phyloP scores from a whole-genome alignment of 2,113 vertebrate species.

The Ctenodactylus gundi region DNA sequence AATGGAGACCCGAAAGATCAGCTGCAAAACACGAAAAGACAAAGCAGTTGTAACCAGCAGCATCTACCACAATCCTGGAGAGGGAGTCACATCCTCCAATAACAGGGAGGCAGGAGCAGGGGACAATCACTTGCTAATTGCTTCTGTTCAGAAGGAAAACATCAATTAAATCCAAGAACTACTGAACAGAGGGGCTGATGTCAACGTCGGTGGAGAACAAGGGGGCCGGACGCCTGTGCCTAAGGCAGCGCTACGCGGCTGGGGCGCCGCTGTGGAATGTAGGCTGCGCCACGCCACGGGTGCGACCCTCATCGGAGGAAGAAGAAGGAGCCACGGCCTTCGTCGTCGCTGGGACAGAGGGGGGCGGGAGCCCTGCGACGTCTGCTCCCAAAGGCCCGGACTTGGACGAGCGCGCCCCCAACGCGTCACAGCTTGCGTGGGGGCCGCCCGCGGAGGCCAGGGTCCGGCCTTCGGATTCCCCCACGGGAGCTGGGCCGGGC shows the following conservation, averaged over 20 bases:
- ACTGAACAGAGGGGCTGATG: slow-evolving; percentile 74
- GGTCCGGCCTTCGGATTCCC: slow-evolving; percentile 80
- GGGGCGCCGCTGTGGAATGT: slow-evolving; percentile 55
- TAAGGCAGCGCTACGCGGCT: not conserved
- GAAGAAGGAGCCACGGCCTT: slow-evolving; percentile 84
- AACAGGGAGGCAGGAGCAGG: fast-evolving
- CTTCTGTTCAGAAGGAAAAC: not conserved
- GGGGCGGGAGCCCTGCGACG: slow-evolving; percentile 65
- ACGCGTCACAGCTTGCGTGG: slow-evolving; percentile 86
- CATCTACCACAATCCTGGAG: not conserved
- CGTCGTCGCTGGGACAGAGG: slow-evolving; percentile 66
- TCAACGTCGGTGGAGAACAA: slow-evolving; percentile 63
- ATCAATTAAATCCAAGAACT: slow-evolving; percentile 12
- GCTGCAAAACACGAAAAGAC: not conserved
- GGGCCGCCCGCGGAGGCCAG: slow-evolving; percentile 62
- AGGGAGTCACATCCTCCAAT: not conserved
- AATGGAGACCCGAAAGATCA: not conserved
- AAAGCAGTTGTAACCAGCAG: not conserved
- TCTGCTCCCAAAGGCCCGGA: slow-evolving; percentile 67
- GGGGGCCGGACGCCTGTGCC: slow-evolving; percentile 82
- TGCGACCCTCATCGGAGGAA: slow-evolving; percentile 76
- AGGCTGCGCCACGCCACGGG: slow-evolving; percentile 78
- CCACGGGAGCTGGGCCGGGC: slow-evolving; percentile 69
- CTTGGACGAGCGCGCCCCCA: slow-evolving; percentile 69
- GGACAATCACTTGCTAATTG: not conserved